Percentiles rank a stretch among this genome's conserved stretches.
These are phyloP conservation scores for Sympetrum striolatum DNA, from an alignment of 2,888 invertebrate species.

Conservation along the genomic window DNA sequence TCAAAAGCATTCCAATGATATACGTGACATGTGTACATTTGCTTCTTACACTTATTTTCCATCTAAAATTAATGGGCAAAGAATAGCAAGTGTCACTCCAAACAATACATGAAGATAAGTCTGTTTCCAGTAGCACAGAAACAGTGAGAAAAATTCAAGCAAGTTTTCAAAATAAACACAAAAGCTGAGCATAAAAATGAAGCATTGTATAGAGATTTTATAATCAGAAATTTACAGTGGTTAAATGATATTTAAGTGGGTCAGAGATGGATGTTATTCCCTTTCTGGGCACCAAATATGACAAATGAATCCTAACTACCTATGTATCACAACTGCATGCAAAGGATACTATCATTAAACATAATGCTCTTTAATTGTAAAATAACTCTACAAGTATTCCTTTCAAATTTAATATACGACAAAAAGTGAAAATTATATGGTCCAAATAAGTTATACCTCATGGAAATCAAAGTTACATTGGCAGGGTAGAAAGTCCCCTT, in stretches of 20 bases:
- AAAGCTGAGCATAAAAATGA: not conserved
- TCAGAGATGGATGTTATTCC: not conserved
- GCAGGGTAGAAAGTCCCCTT: too few relatives aligned
- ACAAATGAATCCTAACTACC: not conserved
- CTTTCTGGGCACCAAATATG: not conserved
- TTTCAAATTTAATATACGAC: too few relatives aligned
- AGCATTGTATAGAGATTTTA: not conserved
- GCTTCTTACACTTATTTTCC: not conserved
- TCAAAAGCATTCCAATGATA: conserved; percentile 2
- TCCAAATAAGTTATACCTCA: too few relatives aligned
- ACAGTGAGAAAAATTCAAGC: conserved; percentile 20
- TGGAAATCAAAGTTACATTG: too few relatives aligned
- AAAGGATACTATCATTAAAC: not conserved
- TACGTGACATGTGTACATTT: not conserved
- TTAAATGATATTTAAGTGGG: too few relatives aligned
- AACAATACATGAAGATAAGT: conserved; percentile 17
- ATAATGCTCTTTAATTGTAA: not conserved
- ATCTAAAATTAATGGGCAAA: not conserved
- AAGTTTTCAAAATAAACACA: conserved; percentile 18
- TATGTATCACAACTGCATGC: not conserved
- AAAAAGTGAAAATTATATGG: too few relatives aligned
- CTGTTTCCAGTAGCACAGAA: not conserved
- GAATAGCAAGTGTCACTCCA: not conserved
- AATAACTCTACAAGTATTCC: too few relatives aligned
- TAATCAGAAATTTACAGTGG: too few relatives aligned